Evolutionary conservation across 2,888 invertebrate genomes (phyloP).

Genomic region (Caradrina clavipalpis): DNA sequence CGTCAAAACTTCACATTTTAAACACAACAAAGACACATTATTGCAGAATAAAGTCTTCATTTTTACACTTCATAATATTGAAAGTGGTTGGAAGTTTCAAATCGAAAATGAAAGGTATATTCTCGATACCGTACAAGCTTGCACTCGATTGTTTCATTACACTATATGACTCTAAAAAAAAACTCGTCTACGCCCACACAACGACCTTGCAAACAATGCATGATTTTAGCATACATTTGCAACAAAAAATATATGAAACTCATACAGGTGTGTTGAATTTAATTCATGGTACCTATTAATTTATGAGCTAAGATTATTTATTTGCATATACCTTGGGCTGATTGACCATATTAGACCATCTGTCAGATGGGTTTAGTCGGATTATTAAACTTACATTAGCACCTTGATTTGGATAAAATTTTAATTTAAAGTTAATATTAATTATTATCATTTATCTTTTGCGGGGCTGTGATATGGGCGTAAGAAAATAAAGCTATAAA

Average conservation of each 20-base stretch:
- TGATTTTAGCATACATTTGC: conserved; percentile 57
- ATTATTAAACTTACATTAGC: conserved; percentile 21
- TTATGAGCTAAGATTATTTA: conserved; percentile 40
- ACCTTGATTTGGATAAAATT: conserved; percentile 10
- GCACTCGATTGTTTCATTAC: conserved; percentile 48
- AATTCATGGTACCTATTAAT: conserved; percentile 11
- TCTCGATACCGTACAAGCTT: conserved; percentile 44
- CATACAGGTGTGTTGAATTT: conserved; percentile 14
- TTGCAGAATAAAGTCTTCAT: not conserved
- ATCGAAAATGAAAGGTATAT: conserved; percentile 53
- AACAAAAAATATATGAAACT: conserved; percentile 45
- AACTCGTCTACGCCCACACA: conserved; percentile 62
- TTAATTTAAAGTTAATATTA: not conserved
- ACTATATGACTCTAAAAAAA: conserved; percentile 56
- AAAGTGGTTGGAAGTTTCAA: conserved; percentile 23
- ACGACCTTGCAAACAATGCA: conserved; percentile 75
- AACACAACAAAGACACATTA: too few relatives aligned
- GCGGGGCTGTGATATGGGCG: too few relatives aligned
- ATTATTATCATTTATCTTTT: too few relatives aligned
- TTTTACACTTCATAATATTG: conserved; percentile 18
- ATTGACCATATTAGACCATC: conserved; percentile 34
- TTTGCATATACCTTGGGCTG: conserved; percentile 45
- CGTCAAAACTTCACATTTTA: too few relatives aligned
- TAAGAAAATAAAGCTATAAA: too few relatives aligned
- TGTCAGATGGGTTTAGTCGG: conserved; percentile 32